phyloP scores from a whole-genome alignment of 2,113 vertebrate genomes.

The Thryonomys swinderianus region DNA sequence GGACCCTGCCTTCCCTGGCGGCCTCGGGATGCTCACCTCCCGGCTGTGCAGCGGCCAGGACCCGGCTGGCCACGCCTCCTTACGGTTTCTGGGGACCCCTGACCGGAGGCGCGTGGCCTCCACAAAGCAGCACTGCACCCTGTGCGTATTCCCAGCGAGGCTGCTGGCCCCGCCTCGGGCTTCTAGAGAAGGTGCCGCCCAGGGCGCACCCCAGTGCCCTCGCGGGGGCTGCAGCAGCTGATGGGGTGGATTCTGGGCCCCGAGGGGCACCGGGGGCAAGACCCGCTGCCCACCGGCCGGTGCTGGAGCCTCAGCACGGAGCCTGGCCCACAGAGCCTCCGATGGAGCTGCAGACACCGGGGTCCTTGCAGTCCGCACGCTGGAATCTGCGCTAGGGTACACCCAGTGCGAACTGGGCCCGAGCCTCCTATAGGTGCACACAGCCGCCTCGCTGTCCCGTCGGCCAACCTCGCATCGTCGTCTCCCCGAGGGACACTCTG shows the following conservation, averaged over 20 bases:
- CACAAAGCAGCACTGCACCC: accelerated
- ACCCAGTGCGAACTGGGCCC: accelerated
- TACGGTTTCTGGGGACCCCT: background rate
- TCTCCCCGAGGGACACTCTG: background rate
- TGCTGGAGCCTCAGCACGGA: background rate
- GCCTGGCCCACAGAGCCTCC: background rate
- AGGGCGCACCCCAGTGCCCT: accelerated
- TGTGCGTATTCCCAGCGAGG: no score
- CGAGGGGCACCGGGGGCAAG: accelerated
- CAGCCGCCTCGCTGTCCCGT: accelerated
- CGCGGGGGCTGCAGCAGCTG: accelerated
- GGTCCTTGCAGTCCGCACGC: no score
- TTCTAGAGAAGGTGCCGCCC: background rate
- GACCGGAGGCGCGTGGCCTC: accelerated
- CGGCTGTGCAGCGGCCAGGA: accelerated
- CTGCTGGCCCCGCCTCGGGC: accelerated
- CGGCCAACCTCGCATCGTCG: accelerated
- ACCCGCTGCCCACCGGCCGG: background rate
- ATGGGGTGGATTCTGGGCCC: accelerated
- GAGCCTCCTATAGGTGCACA: background rate
- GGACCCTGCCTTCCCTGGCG: background rate
- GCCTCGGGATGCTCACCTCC: accelerated
- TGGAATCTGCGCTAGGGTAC: background rate
- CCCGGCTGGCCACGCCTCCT: accelerated
- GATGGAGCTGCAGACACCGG: background rate